Percentiles rank a stretch among this genome's conserved stretches.
Evolutionary conservation across 1,140 invertebrate species (phyloP).

Genomic region (Ceratosolen solmsi): DNA sequence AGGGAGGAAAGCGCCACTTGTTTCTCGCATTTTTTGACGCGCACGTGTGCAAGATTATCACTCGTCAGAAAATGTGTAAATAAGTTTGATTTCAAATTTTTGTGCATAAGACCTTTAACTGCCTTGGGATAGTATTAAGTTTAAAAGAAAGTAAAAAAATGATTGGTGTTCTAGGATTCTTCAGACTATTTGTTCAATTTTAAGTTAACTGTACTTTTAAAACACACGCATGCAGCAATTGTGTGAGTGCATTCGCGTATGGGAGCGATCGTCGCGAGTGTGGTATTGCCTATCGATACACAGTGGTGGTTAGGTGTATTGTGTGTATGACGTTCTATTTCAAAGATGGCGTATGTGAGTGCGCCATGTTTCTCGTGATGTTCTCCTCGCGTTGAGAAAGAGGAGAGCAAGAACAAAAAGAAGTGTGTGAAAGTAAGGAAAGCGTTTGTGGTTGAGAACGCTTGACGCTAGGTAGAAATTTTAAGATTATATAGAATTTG

Average conservation of each 20-base stretch:
- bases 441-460: not conserved
- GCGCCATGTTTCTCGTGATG: conserved; percentile 47
- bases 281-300: not conserved
- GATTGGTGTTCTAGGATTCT: not conserved
- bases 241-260: not conserved
- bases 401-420: conserved; percentile 6
- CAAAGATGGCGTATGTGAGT: conserved; percentile 45
- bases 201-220: not conserved
- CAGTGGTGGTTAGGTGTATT: not conserved
- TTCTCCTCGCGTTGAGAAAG: conserved; percentile 11
- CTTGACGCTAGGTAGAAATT: not conserved
- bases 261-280: not conserved
- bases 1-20: too few relatives aligned
- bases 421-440: not conserved
- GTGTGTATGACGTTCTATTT: conserved; percentile 36
- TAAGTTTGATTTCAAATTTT: too few relatives aligned
- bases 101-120: not conserved
- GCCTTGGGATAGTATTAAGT: not conserved
- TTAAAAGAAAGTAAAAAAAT: not conserved
- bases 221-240: too few relatives aligned
- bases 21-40: not conserved
- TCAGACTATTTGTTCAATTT: not conserved
- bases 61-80: not conserved
- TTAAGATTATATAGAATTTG: conserved; percentile 26
- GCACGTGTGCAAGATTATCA: not conserved